Evolutionary conservation across 35 echinoderm and acorn worm genomes (phyloP).

Genomic region (Ophiothrix spiculata): DNA sequence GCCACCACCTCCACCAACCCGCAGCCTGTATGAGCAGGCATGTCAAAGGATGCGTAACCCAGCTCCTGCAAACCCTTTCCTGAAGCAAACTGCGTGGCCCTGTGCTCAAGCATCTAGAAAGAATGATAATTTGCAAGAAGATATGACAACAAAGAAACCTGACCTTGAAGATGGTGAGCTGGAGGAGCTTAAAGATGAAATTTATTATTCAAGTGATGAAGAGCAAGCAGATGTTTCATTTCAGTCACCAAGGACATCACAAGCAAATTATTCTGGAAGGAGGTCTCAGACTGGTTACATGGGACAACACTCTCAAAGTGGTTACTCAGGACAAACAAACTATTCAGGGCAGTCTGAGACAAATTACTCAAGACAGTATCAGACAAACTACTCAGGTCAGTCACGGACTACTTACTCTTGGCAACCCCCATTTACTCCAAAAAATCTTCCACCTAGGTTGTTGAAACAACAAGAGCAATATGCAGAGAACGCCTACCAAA

Average conservation of each 20-base stretch:
- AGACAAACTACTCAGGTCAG: too few species aligned
- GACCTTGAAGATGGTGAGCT: background rate
- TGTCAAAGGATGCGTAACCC: background rate
- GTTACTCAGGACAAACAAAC: too few species aligned
- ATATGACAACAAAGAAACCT: background rate
- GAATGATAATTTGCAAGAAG: background rate
- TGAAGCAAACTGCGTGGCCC: background rate
- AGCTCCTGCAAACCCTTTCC: background rate
- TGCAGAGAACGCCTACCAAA: background rate
- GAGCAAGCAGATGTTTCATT: background rate
- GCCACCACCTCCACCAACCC: background rate
- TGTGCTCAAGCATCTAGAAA: background rate
- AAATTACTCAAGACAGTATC: too few species aligned
- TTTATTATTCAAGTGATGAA: background rate
- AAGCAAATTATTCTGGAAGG: too few species aligned
- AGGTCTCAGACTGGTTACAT: too few species aligned
- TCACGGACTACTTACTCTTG: too few species aligned
- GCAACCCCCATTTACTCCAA: too few species aligned
- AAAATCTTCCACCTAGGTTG: background rate
- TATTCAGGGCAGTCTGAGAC: too few species aligned
- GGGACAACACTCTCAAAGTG: too few species aligned
- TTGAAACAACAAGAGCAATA: background rate
- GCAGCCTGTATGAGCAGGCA: background rate
- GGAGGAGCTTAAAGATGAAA: background rate
- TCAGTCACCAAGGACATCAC: too few species aligned